phyloP scores from a whole-genome alignment of 1,140 invertebrate species.

The Trypoxylus dichotomus region DNA sequence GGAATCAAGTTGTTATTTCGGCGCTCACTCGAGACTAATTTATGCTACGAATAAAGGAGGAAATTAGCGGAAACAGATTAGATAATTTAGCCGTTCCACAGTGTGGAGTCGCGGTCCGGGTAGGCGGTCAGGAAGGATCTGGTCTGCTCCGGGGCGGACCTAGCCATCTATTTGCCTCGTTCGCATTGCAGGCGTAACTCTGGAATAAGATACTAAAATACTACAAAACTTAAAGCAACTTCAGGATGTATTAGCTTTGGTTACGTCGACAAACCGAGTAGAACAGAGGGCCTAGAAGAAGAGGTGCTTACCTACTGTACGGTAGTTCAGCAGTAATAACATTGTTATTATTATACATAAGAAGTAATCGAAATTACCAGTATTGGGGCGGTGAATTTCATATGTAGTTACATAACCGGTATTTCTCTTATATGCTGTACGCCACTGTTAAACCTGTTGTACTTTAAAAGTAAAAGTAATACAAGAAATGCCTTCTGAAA shows the following conservation, averaged over 20 bases:
- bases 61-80: slow-evolving; percentile 21
- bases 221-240: background rate
- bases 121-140: slow-evolving; percentile 1
- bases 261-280: background rate
- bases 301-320: too few species aligned
- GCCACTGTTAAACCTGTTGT: too few species aligned
- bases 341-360: too few species aligned
- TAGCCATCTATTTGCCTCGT: background rate
- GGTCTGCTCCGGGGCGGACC: background rate
- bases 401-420: too few species aligned
- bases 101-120: background rate
- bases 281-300: background rate
- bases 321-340: too few species aligned
- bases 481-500: too few species aligned
- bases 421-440: too few species aligned
- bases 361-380: too few species aligned
- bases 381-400: too few species aligned
- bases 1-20: slow-evolving; percentile 11
- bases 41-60: background rate
- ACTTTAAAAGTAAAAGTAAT: too few species aligned
- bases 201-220: slow-evolving; percentile 12
- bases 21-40: slow-evolving; percentile 12
- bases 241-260: background rate
- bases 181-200: background rate
- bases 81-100: slow-evolving; percentile 16